Percentiles rank a stretch among this genome's conserved stretches.
phyloP scores from a whole-genome alignment of 2,888 invertebrate genomes.

The Papilio elwesi region DNA sequence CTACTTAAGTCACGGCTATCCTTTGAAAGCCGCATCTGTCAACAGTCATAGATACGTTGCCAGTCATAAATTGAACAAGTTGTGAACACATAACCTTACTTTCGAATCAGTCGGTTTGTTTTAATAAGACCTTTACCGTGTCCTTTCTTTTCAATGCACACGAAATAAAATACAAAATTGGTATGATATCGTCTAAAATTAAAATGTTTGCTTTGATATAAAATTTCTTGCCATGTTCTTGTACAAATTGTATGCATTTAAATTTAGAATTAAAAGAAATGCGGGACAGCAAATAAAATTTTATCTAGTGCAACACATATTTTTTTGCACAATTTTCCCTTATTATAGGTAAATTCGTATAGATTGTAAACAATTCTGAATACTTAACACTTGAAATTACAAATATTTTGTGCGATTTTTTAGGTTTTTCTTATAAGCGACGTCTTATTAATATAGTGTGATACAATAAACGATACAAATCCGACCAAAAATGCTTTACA shows the following conservation, averaged over 20 bases:
- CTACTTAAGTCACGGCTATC: too few species aligned
- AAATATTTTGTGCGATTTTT: slow-evolving; percentile 21
- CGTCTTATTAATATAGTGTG: slow-evolving; percentile 45
- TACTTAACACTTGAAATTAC: not conserved
- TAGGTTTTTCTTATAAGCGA: slow-evolving; percentile 40
- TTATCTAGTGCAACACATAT: slow-evolving; percentile 1
- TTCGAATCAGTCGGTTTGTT: too few species aligned
- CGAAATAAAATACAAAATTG: too few species aligned
- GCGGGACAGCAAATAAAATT: slow-evolving; percentile 22
- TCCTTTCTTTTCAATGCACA: too few species aligned
- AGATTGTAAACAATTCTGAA: slow-evolving; percentile 1
- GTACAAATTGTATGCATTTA: slow-evolving; percentile 24
- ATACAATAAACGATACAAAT: slow-evolving; percentile 40
- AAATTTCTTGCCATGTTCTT: slow-evolving; percentile 17
- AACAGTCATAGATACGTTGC: too few species aligned
- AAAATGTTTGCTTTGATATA: not conserved
- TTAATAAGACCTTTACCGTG: too few species aligned
- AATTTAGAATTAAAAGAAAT: not conserved
- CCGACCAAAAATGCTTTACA: slow-evolving; percentile 55
- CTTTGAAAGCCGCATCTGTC: too few species aligned
- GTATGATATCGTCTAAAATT: too few species aligned
- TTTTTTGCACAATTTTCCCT: slow-evolving; percentile 34
- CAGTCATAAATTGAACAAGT: too few species aligned
- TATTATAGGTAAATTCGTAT: slow-evolving; percentile 17
- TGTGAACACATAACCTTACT: too few species aligned